Evolutionary conservation across 2,888 invertebrate genomes (phyloP), one percentile per base, ranked within the genome.

Genomic region (Nineta flava): DNA sequence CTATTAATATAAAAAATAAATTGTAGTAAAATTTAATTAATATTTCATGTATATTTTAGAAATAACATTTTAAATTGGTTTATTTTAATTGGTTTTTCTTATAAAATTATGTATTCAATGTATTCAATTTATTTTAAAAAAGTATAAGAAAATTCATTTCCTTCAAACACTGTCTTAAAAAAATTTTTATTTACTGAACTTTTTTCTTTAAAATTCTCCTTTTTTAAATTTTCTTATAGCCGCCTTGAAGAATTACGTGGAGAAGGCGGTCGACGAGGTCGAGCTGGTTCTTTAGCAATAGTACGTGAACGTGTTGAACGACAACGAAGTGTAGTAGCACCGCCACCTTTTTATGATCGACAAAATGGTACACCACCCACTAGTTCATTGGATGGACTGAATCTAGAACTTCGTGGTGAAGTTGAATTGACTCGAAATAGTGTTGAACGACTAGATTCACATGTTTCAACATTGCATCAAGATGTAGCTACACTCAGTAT

Each of bases 401-500:
- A 76, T 62, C 65, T 73, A 58, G 78, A 79, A 54, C 58, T 60
- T 34, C 59, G 59, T 48, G 62, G 56, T 34, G 65, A 65, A 48
- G 63, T 62, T n/a, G 62, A 63, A 51, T 62, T 63, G 52, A 64
- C 65, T 7, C 58, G 62, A 48, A 64, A 59, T 52, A 65, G 68
- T 7, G 79, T 84, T 12, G 90, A 88, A 58, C 73, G 83, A 57
- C 70, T 90, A 40, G 90, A 90, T 61, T 82, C 81, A 1, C 88
- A 88, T 65, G 84, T 90, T 46, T 79, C 83, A 12, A 81, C 81
- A 43, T 66, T 90, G 53, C 88, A 90, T 61, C 85, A 88, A 58
- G 88, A 91, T 64, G 87, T 91, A 16, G 87, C 87, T 1, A 81
- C 85, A 19, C 74, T 91, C 41, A 88, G 88, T 61, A 78, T 82